Evolutionary conservation across 2,888 invertebrate species (phyloP).

Genomic region (Gastrophysa polygoni): DNA sequence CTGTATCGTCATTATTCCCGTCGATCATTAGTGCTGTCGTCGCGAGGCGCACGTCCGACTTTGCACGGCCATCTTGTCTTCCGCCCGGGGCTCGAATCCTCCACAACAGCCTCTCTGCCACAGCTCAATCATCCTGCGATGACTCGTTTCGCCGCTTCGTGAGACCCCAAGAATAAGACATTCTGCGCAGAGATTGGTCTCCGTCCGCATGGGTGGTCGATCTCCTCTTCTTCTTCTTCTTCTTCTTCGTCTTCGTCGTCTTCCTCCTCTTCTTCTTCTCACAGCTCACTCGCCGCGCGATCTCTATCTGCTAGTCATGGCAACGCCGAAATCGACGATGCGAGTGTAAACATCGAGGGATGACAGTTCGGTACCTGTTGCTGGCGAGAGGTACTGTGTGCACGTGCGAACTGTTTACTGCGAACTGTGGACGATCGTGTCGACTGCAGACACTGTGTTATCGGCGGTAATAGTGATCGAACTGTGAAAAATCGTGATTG

Average conservation of each 20-base stretch:
- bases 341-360: not conserved
- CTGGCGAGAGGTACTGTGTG: no score
- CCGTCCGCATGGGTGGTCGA: constrained; percentile 60
- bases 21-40: constrained; percentile 48
- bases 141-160: constrained; percentile 56
- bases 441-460: no score
- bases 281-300: constrained; percentile 41
- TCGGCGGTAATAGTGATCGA: no score
- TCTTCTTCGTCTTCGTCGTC: constrained; percentile 34
- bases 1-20: no score
- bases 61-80: constrained; percentile 46
- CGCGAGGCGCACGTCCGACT: constrained; percentile 46
- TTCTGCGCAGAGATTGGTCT: constrained; percentile 60
- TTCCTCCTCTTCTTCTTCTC: constrained; percentile 47
- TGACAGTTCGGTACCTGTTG: not conserved
- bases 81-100: constrained; percentile 35
- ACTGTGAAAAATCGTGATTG: no score
- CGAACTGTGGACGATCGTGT: no score
- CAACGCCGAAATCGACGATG: constrained; percentile 18
- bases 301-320: constrained; percentile 41
- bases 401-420: no score
- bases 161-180: constrained; percentile 59
- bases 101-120: constrained; percentile 52
- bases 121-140: constrained; percentile 59
- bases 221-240: constrained; percentile 38